Percentiles rank a stretch among this genome's conserved stretches.
These are phyloP conservation scores for Drosophila lini DNA, from an alignment of 1,140 invertebrate species.

Conservation along the genomic window DNA sequence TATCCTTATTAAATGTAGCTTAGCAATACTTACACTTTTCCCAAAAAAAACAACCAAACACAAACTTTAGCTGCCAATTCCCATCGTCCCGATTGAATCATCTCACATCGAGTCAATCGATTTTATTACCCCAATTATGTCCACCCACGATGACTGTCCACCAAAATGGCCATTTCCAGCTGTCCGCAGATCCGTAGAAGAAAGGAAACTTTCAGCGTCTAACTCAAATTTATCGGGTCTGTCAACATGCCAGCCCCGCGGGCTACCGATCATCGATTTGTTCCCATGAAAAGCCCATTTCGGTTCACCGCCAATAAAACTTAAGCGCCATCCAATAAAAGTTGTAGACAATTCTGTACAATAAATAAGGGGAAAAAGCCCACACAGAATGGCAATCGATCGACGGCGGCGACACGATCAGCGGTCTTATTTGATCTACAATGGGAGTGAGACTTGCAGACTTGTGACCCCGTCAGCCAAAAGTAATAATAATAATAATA, in stretches of 20 bases:
- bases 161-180: slow-evolving; percentile 10
- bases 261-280: slow-evolving; percentile 40
- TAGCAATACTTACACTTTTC: no score
- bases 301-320: slow-evolving; percentile 62
- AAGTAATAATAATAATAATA: slow-evolving; percentile 1
- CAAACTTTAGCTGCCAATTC: background rate
- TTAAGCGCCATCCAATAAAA: slow-evolving; percentile 55
- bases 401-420: slow-evolving; percentile 67
- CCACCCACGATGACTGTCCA: slow-evolving; percentile 16
- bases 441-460: slow-evolving; percentile 31
- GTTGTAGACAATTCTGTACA: slow-evolving; percentile 43
- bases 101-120: slow-evolving; percentile 8
- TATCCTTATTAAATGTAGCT: no score
- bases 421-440: slow-evolving; percentile 69
- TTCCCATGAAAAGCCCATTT: slow-evolving; percentile 57
- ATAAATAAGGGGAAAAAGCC: slow-evolving; percentile 56
- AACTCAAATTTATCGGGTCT: slow-evolving; percentile 36
- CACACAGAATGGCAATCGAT: slow-evolving; percentile 57
- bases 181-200: slow-evolving; percentile 5
- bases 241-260: slow-evolving; percentile 30
- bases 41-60: background rate
- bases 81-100: slow-evolving; percentile 13
- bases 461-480: slow-evolving; percentile 41
- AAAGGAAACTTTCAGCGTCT: slow-evolving; percentile 7
- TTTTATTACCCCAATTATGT: slow-evolving; percentile 35